These are phyloP conservation scores for Neodiprion lecontei DNA, from an alignment of 1,140 invertebrate species.

Conservation along the genomic window DNA sequence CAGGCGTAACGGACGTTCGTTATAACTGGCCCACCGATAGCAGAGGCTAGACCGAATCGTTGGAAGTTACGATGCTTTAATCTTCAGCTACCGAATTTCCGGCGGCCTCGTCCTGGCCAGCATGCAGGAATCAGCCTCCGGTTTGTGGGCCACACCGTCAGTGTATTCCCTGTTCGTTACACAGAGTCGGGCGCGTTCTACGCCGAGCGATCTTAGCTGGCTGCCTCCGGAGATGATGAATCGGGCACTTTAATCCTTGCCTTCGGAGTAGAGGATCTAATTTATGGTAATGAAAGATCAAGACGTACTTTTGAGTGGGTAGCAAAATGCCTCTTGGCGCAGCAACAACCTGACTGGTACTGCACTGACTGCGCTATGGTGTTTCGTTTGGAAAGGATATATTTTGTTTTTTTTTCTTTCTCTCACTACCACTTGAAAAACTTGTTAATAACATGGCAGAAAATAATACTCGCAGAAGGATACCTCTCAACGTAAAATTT, in stretches of 20 bases:
- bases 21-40: background rate
- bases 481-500: too few relatives aligned
- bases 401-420: background rate
- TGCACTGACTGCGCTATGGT: background rate
- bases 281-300: constrained; percentile 7
- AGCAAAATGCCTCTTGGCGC: background rate
- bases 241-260: constrained; percentile 2
- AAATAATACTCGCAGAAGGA: too few relatives aligned
- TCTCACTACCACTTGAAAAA: too few relatives aligned
- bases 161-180: background rate
- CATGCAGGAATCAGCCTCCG: constrained; percentile 14
- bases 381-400: background rate
- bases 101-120: constrained; percentile 17
- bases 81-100: constrained; percentile 47
- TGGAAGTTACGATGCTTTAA: constrained; percentile 30
- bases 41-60: background rate
- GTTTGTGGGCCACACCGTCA: background rate
- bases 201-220: too few relatives aligned
- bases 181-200: too few relatives aligned
- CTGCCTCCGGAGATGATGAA: background rate
- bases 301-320: background rate
- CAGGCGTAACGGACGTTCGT: background rate
- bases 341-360: background rate
- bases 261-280: constrained; percentile 4
- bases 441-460: too few relatives aligned